Percentiles rank a stretch among this genome's conserved stretches.
These are phyloP conservation scores for Eupithecia vulgata DNA, from an alignment of 2,888 invertebrate species.

Conservation along the genomic window DNA sequence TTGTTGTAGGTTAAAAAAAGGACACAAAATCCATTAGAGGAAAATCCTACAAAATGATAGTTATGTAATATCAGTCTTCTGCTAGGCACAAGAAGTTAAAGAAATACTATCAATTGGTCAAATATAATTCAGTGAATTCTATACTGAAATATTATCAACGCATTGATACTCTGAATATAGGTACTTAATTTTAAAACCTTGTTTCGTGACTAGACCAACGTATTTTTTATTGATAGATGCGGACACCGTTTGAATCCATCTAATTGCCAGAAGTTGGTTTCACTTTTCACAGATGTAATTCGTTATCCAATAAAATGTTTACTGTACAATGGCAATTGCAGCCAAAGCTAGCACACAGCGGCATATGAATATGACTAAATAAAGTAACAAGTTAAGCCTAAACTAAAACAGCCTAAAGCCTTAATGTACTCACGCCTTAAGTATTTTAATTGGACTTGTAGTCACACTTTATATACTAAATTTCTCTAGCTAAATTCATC, in stretches of 20 bases:
- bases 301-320: background rate
- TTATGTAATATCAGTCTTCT: conserved; percentile 43
- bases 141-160: conserved; percentile 1
- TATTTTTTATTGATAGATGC: conserved; percentile 44
- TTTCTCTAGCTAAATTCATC: conserved; percentile 32
- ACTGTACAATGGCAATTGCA: conserved; percentile 46
- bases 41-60: conserved; percentile 20
- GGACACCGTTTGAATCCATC: conserved; percentile 54
- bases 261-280: conserved; percentile 50
- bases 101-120: conserved; percentile 8
- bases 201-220: conserved; percentile 70
- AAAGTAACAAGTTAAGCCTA: conserved; percentile 45
- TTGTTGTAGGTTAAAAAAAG: conserved; percentile 29
- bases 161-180: conserved; percentile 9
- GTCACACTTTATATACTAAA: conserved; percentile 22
- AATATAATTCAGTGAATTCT: background rate
- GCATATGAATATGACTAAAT: conserved; percentile 39
- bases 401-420: conserved; percentile 45
- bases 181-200: conserved; percentile 13
- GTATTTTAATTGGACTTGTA: conserved; percentile 36
- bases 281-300: background rate
- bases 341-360: conserved; percentile 55
- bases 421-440: conserved; percentile 40
- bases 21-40: conserved; percentile 56
- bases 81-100: conserved; percentile 12